phyloP scores from a whole-genome alignment of 1,140 invertebrate genomes.

The Tribolium madens region DNA sequence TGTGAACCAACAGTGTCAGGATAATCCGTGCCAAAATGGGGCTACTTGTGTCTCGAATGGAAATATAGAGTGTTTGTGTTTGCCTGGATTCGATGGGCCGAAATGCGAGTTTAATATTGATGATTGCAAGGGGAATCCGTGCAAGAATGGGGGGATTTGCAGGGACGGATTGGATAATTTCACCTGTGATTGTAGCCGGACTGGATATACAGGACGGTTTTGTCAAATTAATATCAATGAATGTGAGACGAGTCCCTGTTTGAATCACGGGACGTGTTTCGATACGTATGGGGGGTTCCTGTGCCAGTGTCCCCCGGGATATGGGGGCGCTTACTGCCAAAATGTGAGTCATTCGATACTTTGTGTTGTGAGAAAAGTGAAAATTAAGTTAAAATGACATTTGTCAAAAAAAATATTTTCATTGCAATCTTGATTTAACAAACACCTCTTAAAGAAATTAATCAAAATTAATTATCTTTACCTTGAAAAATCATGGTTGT shows the following conservation, averaged over 20 bases:
- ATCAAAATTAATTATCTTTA: too few species aligned
- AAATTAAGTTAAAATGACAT: too few species aligned
- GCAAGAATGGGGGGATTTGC: slow-evolving; percentile 87
- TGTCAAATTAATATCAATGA: slow-evolving; percentile 91
- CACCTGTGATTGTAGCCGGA: slow-evolving; percentile 80
- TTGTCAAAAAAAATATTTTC: too few species aligned
- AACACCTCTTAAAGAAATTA: background rate
- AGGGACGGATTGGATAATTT: slow-evolving; percentile 82
- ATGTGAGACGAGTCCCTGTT: slow-evolving; percentile 79
- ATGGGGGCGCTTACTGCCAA: slow-evolving; percentile 84
- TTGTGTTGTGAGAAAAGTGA: too few species aligned
- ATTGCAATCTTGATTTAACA: too few species aligned
- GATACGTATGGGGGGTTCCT: slow-evolving; percentile 84
- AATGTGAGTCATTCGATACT: slow-evolving; percentile 65
- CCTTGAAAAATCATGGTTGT: too few species aligned
- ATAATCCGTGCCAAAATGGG: slow-evolving; percentile 80
- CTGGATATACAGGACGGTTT: slow-evolving; percentile 81
- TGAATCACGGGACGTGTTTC: slow-evolving; percentile 82
- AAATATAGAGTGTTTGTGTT: slow-evolving; percentile 73
- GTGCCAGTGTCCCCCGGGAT: slow-evolving; percentile 87
- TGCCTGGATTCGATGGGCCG: slow-evolving; percentile 73
- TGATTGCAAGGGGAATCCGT: slow-evolving; percentile 80
- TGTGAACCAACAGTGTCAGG: slow-evolving; percentile 75
- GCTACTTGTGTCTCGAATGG: slow-evolving; percentile 74
- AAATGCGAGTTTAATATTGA: slow-evolving; percentile 78